Evolutionary conservation across 2,888 invertebrate species (phyloP), one percentile per base, ranked within the genome.

Genomic region (Colletes collaris): DNA sequence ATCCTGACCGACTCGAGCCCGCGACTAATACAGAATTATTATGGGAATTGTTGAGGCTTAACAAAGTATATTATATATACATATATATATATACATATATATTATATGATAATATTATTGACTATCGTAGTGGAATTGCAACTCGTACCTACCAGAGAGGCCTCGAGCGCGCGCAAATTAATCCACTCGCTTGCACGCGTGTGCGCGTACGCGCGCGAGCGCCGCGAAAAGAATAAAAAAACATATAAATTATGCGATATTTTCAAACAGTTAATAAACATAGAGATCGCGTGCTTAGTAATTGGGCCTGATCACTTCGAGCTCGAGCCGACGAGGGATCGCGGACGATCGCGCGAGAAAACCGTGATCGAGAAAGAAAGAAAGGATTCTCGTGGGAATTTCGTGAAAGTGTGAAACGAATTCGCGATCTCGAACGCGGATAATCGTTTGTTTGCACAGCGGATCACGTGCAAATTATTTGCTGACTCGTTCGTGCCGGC

Each of bases 21-120:
- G 76, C 73, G 82, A 79, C 65, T 75, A 81, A 82, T 80, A 86
- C 86, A 89, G 88, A 90, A 87, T 91, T 89, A 89, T 86, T 89
- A 87, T 81, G 86, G 89, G 89, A 89, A 91, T 92, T 91, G 91
- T 92, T 90, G 89, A 89, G 88, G 89, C 87, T 91, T 90, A 88
- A 86, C 63, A 88, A 90, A 89, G 86, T 90, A 88, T 87, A 85
- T 85, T 86, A 84, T 87, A 84, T 82, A 84, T 82, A 84, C 79
- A 79, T 79, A 78, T 86, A 85, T 79, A 78, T 86, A 85, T 79
- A 83, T 83, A 27, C 27, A 27, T 27, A 84, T 82, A 88, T 80
- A 84, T 83, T 79, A 83, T 83, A 82, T 82, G 76, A 83, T 82
- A 76, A 77, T 81, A 87, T 85, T 87, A 81, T 76, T 35, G 79